Evolutionary conservation across 2,888 invertebrate genomes (phyloP), one percentile per base, ranked within the genome.

Genomic region (Elegia similella): DNA sequence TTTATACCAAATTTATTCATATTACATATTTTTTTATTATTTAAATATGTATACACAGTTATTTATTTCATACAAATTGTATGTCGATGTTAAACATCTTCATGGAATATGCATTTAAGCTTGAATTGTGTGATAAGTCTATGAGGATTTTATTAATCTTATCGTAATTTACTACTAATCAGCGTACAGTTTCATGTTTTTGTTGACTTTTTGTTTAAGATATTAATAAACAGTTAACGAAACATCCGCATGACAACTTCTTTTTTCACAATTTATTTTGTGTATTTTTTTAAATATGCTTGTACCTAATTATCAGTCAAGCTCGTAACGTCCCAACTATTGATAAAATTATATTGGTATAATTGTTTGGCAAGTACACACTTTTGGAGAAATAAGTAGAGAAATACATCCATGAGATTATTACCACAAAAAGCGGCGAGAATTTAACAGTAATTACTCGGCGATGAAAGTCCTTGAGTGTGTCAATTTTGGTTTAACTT

Each of bases 51-150:
- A 23, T 2, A 5, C 13, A 29, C 10, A n/a, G 17, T 17, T 46
- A 29, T 17, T 8, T 46, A 23, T 46, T 23, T 2, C 23, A 23
- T 23, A 23, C 23, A 23, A n/a, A 46, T 23, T 7, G 12, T 29
- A 46, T 29, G n/a, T 47, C 47, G 47, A 52, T 52, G 52, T n/a
- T 42, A 17, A 23, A 52, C 52, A 52, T 16, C 38, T 38, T 52
- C 17, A 29, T 7, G 7, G 7, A 29, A 42, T 42, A 12, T 42
- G 38, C n/a, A 17, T 42, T 10, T 23, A 52, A 42, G 17, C 42
- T 29, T 16, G 7, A 32, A 5, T 42, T 52, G 17, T 42, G 15
- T 52, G 12, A n/a, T 23, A 6, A 1, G 10, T 46, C 6, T 44
- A 43, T 10, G 17, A 23, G 1, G 17, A 23, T 46, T 8, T 6